Percentiles rank a stretch among this genome's conserved stretches.
Conservation (phyloP, 2,113 vertebrate species). For the Ctenomys sociabilis region DNA sequence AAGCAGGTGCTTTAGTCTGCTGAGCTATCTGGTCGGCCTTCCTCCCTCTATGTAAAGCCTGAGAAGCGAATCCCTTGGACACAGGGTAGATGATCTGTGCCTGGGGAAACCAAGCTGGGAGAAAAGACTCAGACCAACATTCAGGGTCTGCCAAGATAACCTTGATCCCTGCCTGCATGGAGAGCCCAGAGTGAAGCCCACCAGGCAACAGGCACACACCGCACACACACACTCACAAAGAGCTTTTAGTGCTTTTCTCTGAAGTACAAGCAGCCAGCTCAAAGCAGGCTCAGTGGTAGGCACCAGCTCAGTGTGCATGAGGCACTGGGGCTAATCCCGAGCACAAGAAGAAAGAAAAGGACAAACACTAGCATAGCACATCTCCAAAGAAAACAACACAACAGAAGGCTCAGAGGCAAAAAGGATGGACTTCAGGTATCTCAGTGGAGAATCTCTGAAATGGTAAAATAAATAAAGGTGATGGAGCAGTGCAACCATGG, state of each 20-base stretch:
- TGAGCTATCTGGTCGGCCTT: background rate
- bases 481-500: no score
- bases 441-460: background rate
- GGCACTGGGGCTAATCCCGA: background rate
- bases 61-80: background rate
- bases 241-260: background rate
- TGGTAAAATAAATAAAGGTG: background rate
- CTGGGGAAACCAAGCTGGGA: background rate
- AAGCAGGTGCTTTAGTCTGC: no score
- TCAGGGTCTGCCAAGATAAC: background rate
- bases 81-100: background rate
- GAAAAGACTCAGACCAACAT: background rate
- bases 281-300: background rate
- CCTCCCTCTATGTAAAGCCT: background rate
- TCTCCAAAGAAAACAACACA: background rate
- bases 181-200: background rate
- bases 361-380: background rate
- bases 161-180: background rate
- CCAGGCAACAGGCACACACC: background rate
- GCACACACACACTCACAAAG: background rate
- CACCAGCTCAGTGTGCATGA: background rate
- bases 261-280: background rate
- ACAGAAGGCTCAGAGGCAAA: background rate
- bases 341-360: background rate
- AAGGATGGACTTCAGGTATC: background rate